phyloP scores from a whole-genome alignment of 2,888 invertebrate species.

The Agrochola lychnidis region DNA sequence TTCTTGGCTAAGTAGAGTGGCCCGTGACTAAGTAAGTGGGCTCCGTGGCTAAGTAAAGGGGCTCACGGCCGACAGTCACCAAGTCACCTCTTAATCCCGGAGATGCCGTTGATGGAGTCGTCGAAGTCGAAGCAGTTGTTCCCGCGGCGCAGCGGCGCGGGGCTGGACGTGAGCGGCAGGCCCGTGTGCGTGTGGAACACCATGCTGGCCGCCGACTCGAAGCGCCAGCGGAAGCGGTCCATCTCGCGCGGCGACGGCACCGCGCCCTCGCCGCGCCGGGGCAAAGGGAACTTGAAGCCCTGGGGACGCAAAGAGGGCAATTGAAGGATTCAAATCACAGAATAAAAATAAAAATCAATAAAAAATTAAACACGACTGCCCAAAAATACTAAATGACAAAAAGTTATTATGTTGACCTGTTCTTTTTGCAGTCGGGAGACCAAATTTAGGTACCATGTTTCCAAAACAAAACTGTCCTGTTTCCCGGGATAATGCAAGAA shows the following conservation, averaged over 20 bases:
- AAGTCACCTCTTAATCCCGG: slow-evolving; percentile 94
- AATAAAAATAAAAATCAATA: too few relatives aligned
- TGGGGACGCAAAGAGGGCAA: slow-evolving; percentile 19
- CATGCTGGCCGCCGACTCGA: slow-evolving; percentile 95
- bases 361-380: too few relatives aligned
- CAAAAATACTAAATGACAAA: too few relatives aligned
- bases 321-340: too few relatives aligned
- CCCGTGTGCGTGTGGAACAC: slow-evolving; percentile 96
- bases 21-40: too few relatives aligned
- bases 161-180: slow-evolving; percentile 95
- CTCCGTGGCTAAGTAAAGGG: background rate
- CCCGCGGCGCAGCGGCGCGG: slow-evolving; percentile 95
- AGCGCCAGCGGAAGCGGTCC: slow-evolving; percentile 93
- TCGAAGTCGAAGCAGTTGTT: slow-evolving; percentile 96
- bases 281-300: slow-evolving; percentile 77
- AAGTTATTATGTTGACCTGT: too few relatives aligned
- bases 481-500: too few relatives aligned
- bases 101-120: slow-evolving; percentile 94
- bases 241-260: slow-evolving; percentile 94
- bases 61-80: background rate
- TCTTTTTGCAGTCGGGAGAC: too few relatives aligned
- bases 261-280: slow-evolving; percentile 68
- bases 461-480: too few relatives aligned
- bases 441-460: too few relatives aligned
- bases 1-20: too few relatives aligned